Evolutionary conservation across 2,113 vertebrate species (phyloP).

Genomic region (Zingel zingel): DNA sequence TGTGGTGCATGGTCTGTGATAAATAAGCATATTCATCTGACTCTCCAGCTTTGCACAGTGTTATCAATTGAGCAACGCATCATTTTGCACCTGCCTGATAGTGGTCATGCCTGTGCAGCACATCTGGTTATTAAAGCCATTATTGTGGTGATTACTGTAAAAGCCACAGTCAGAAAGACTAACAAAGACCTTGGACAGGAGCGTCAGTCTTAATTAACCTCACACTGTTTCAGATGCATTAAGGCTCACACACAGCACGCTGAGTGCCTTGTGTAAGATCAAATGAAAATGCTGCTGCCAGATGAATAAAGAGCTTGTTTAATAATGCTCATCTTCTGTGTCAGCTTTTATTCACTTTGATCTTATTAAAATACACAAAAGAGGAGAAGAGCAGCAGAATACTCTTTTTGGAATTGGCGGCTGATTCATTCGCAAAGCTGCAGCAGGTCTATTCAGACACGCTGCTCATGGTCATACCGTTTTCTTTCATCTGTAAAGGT

Average conservation of each 20-base stretch:
- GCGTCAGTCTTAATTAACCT: conserved; percentile 80
- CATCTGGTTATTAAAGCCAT: conserved; percentile 79
- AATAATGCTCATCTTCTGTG: conserved; percentile 74
- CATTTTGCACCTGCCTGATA: conserved; percentile 73
- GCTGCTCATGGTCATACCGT: conserved; percentile 53
- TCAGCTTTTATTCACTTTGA: conserved; percentile 85
- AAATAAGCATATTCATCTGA: conserved; percentile 74
- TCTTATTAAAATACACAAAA: conserved; percentile 80
- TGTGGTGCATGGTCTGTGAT: conserved; percentile 69
- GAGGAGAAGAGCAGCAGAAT: conserved; percentile 64
- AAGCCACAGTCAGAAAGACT: conserved; percentile 75
- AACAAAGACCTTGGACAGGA: conserved; percentile 72
- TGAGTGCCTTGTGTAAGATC: conserved; percentile 75
- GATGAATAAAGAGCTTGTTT: conserved; percentile 81
- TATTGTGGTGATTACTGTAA: conserved; percentile 81
- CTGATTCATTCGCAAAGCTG: conserved; percentile 65
- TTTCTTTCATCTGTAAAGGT: conserved; percentile 56
- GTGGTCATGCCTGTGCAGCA: conserved; percentile 74
- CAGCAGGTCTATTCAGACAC: conserved; percentile 50
- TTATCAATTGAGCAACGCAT: conserved; percentile 65
- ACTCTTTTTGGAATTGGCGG: conserved; percentile 54
- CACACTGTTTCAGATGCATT: conserved; percentile 76
- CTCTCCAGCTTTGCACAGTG: conserved; percentile 54
- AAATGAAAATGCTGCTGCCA: conserved; percentile 79
- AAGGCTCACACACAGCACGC: conserved; percentile 68